Percentiles rank a stretch among this genome's conserved stretches.
phyloP scores from a whole-genome alignment of 1,140 invertebrate species.

The Macrobrachium rosenbergii region DNA sequence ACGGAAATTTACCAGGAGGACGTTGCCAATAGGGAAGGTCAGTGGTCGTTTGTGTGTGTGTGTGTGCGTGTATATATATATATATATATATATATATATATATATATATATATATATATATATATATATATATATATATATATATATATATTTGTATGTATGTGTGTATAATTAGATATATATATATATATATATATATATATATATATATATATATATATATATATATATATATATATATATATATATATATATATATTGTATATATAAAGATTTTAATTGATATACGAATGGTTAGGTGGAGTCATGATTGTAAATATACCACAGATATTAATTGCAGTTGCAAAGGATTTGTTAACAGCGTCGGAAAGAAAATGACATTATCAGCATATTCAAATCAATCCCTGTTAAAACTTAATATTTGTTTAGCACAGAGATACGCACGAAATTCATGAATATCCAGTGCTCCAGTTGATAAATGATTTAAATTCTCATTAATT shows the following conservation, averaged over 20 bases:
- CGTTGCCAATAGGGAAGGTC: slow-evolving; percentile 2
- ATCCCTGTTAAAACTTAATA: too few relatives aligned
- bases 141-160: slow-evolving; percentile 32
- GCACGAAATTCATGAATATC: too few relatives aligned
- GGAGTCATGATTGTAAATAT: too few relatives aligned
- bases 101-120: slow-evolving; percentile 26
- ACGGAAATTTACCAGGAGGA: slow-evolving; percentile 28
- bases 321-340: too few relatives aligned
- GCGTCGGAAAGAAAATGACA: too few relatives aligned
- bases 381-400: too few relatives aligned
- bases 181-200: slow-evolving; percentile 20
- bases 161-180: too few relatives aligned
- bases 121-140: slow-evolving; percentile 51
- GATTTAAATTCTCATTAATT: too few relatives aligned
- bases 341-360: background rate
- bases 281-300: background rate
- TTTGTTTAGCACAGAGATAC: too few relatives aligned
- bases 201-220: slow-evolving; percentile 40
- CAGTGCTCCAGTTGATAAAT: too few relatives aligned
- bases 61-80: background rate
- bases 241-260: too few relatives aligned
- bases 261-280: slow-evolving; percentile 25
- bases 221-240: slow-evolving; percentile 17
- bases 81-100: slow-evolving; percentile 25
- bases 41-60: background rate